Evolutionary conservation across 2,888 invertebrate genomes (phyloP), one percentile per base, ranked within the genome.

Genomic region (Cantharis flavilabris): DNA sequence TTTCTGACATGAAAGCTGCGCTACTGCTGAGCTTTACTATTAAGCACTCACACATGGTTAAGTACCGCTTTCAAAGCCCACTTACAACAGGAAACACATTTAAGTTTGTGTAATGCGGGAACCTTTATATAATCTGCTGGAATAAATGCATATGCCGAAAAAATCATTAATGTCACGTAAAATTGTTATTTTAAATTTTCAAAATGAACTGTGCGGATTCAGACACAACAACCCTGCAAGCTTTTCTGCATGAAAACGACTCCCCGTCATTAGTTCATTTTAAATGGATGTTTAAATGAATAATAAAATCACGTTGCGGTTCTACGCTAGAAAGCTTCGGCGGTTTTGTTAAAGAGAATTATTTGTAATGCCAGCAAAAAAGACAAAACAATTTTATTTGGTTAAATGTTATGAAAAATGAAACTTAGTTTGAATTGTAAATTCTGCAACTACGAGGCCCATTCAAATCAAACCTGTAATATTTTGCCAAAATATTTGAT

Each of bases 41-140:
- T 80, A 81, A 81, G 81, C 76, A 80, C 79, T 80, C 76, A 70
- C 78, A 78, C 76, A 78, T 78, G 78, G 75, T 64, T 73, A 78
- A 78, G 78, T 78, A 75, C 77, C 75, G 77, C 77, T 77, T 77
- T 77, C 72, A 75, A 71, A 74, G 69, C 77, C 77, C 75, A 75
- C 75, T 77, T 77, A 75, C 67, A 74, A 75, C 77, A 77, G 77
- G 77, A 77, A 77, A 75, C 74, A 72, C 75, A 77, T 77, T 74
- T 72, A 71, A 77, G 75, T 77, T 75, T 75, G 71, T 72, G 71
- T 72, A 72, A 77, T 77, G 72, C 75, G 75, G 77, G 73, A 74
- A 49, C 76, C 73, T 30, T 62, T 73, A 71, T 77, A 70, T 77
- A 77, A 73, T 77, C 73, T 28, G 20, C 72, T 65, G 16, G 30